Evolutionary conservation across 1,140 invertebrate genomes (phyloP), one percentile per base, ranked within the genome.

Genomic region (Apolygus lucorum): DNA sequence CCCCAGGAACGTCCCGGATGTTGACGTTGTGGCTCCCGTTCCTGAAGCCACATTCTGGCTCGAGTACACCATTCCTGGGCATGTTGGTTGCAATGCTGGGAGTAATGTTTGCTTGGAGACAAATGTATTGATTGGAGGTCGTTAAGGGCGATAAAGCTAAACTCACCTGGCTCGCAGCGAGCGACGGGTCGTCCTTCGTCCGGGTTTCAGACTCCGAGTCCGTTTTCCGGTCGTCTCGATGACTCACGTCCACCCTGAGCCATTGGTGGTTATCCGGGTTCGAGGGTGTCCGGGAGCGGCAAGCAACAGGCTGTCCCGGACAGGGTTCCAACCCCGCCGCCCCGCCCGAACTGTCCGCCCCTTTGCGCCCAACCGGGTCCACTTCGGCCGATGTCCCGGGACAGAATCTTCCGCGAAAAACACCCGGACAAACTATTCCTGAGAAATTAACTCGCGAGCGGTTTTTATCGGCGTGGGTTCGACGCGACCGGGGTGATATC

Each of bases 231-330:
- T 21, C n/a, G 62, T 63, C 14, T 63, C 62, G 21, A 21, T 21
- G 17, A 17, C 14, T 63, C 62, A 63, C 27, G 21, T 17, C 62
- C 22, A 63, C 62, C 27, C 22, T 63, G 27, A 26, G 62, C 62
- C 62, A 63, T 63, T 25, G 62, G 21, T 21, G 62, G 14, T 26
- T 22, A 25, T 63, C 62, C 2, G 62, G 22, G 62, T 22, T 27
- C 2, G 34, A 49, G 34, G 62, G 21, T 25, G 62, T 63, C 62
- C 24, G 62, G 54, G 8, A 2, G 22, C 26, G 62, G 2, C 21
- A 63, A 63, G 62, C 62, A 63, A 63, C 62, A 63, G 62, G 62
- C 62, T 25, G 62, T 25, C 62, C 26, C 62, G 26, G 22, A 2
- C 2, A 14, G 26, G 62, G 22, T 27, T 63, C 2, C 2, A 25